Conservation (phyloP, 2,113 vertebrate genomes). For the Bolborhynchus lineola region DNA sequence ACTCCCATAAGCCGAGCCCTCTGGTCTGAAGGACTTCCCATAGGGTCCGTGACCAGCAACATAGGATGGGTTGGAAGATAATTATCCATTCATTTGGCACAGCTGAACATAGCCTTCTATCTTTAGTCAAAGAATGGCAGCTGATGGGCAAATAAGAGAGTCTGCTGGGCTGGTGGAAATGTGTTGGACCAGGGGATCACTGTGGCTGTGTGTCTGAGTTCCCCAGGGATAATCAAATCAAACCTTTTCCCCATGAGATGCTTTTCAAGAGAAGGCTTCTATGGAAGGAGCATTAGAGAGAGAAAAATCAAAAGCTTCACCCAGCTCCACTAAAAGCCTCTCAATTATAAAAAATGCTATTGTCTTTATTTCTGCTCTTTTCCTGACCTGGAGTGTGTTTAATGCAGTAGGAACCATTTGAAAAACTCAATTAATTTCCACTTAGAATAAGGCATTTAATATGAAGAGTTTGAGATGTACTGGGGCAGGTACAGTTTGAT, state of each 20-base stretch:
- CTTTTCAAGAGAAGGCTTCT: background rate
- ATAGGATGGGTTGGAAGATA: background rate
- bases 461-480: slow-evolving; percentile 36
- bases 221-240: background rate
- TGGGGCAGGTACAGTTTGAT: slow-evolving; percentile 31
- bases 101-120: background rate
- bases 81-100: background rate
- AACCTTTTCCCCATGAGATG: background rate
- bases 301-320: background rate
- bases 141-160: background rate
- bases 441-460: slow-evolving; percentile 58
- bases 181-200: accelerated
- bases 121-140: background rate
- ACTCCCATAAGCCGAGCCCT: background rate
- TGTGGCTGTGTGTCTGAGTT: background rate
- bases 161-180: background rate
- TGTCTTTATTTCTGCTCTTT: slow-evolving; percentile 38
- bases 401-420: background rate
- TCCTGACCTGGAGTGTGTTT: slow-evolving; percentile 13
- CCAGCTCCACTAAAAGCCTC: background rate
- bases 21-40: background rate
- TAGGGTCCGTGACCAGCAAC: background rate
- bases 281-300: background rate
- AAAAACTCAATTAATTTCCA: slow-evolving; percentile 64
- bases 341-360: background rate